Evolutionary conservation across 2,888 invertebrate species (phyloP), one percentile per base, ranked within the genome.

Genomic region (Megalurothrips usitatus): DNA sequence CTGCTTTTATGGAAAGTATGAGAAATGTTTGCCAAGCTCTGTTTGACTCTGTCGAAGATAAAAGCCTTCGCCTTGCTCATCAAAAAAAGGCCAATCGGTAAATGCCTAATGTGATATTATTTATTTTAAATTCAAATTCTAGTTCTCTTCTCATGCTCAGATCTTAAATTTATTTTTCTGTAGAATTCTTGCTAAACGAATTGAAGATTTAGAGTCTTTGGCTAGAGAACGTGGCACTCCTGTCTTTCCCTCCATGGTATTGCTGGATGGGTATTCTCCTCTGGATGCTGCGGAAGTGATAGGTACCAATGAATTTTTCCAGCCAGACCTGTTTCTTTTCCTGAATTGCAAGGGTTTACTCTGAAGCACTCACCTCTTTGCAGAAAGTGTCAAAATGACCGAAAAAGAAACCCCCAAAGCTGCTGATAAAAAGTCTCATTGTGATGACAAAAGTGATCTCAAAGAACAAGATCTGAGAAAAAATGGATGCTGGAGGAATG

Each of bases 41-140:
- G 68, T 89, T 96, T 84, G 96, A 96, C 86, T 92, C 95, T 79
- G 88, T 96, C 63, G 94, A 94, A 87, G 96, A 96, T 86, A 96
- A 96, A 88, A 94, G 93, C 80, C 89, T 94, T 82, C 95, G 95
- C 0, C 87, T 96, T 48, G 92, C 92, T 83, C 96, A 96, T 88
- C 96, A 96, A 85, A 92, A 94, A 85, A 94, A 94, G 88, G 93
- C 96, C 9, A 96, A 96, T 87, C 94, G 92, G 94, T 94, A 89
- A 86, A 48, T 63, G 48, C 14, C 47, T 63, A n/a, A 49, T 43
- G 48, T 49, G 8, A 52, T 49, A 48, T 49, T 48, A 43, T 52
- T 14, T 75, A 80, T 80, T 26, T 78, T 12, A 78, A 14, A 34
- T 17, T 78, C 79, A 58, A 28, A 12, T 43, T 78, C 79, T 58